Evolutionary conservation across 1,140 invertebrate species (phyloP), one percentile per base, ranked within the genome.

Genomic region (Brachionus angularis): DNA sequence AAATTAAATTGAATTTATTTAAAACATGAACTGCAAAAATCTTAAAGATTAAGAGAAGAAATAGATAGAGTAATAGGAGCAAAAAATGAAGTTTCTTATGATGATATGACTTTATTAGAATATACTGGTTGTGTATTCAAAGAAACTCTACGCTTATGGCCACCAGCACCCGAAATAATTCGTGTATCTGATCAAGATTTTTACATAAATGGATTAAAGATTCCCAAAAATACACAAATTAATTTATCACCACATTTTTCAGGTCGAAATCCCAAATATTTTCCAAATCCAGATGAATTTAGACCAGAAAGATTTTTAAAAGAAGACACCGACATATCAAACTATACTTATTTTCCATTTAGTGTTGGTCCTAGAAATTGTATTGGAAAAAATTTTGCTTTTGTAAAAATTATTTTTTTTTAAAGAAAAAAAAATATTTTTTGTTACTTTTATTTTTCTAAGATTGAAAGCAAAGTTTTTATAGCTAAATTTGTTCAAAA

Each of bases 81-180:
- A 23, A 62, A 62, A 18, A 39, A 12, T 7, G 34, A 62, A 39
- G 4, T 62, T 12, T 16, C 1, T 14, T 46, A 10, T 23, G 58
- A 62, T 23, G 58, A 62, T 21, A 25, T 62, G 16, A 36, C 34
- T 27, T n/a, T 16, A 25, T 46, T 62, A 5, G 42, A 62, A 27
- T 62, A 62, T 10, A 62, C 58, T 39, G 58, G 23, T 10, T 62
- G 58, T 14, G 58, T 62, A 14, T 62, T 42, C 14, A 62, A 62
- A 39, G 58, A 62, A 62, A 62, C 58, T 14, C 25, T 62, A 16
- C 58, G 58, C 21, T 27, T 62, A 23, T 62, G 58, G 58, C 58
- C 58, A 12, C 58, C 58, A 27, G 42, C 42, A 36, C 58, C 58
- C 5, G 58, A 62, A 29, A 62, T 62, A 12, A 8, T 46, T 10